phyloP scores from a whole-genome alignment of 1,140 invertebrate species.

The Cydia fagiglandana region DNA sequence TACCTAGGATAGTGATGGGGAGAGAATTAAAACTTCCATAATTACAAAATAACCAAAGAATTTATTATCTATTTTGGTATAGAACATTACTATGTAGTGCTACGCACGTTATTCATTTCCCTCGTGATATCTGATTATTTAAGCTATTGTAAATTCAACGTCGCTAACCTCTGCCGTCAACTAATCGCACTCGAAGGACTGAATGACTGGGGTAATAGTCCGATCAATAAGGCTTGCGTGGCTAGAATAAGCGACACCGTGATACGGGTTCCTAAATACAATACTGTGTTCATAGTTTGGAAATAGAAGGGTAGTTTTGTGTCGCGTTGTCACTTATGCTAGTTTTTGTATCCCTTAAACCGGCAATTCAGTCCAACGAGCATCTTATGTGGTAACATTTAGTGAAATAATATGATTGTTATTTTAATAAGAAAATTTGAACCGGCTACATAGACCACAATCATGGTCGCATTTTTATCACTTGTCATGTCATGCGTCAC shows the following conservation, averaged over 20 bases:
- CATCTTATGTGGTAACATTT: neutral
- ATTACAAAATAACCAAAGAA: constrained; percentile 68
- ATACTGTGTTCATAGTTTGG: neutral
- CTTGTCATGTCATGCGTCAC: too few relatives aligned
- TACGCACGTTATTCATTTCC: constrained; percentile 47
- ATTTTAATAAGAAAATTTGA: constrained; percentile 17
- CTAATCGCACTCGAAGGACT: neutral
- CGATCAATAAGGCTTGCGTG: neutral
- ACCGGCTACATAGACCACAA: neutral
- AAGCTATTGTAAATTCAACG: constrained; percentile 18
- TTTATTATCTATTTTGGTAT: constrained; percentile 72
- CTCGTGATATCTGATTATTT: constrained; percentile 29
- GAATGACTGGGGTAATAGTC: constrained; percentile 4
- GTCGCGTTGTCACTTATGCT: too few relatives aligned
- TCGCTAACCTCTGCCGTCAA: neutral
- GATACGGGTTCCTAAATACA: neutral
- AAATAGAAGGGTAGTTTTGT: too few relatives aligned
- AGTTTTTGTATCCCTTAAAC: neutral
- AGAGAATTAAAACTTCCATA: constrained; percentile 45
- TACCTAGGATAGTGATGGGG: constrained; percentile 1
- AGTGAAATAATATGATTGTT: neutral
- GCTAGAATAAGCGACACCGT: too few relatives aligned
- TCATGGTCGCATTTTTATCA: too few relatives aligned
- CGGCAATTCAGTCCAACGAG: neutral
- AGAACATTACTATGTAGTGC: constrained; percentile 58